Base-by-base conservation (phyloP, 2,113 vertebrate species). In the Forbesichthys agassizii region DNA sequence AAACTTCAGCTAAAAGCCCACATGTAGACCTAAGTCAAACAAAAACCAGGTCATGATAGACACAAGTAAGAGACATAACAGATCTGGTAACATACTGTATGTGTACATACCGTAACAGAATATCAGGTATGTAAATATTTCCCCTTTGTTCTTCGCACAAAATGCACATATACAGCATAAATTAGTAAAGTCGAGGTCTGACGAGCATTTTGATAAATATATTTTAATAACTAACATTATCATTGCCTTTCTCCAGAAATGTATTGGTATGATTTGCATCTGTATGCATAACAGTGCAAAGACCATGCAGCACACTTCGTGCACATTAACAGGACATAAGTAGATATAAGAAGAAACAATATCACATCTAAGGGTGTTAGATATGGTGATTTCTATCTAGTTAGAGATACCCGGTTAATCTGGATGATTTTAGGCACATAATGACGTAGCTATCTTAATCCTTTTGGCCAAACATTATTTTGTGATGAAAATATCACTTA, bases 51-150 rank as follows among this genome's bases (percentile, higher is more conserved):
- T 27, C 27, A 27, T 27, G 27, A 27, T 27, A 27, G 27, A 27
- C 36, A 42, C 5, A 42, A 42, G 36, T 42, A 8, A 42, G 36
- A 42, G 5, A 42, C 36, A 42, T 42, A 42, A 5, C 7, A 5
- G 36, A 42, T 42, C 61, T 51, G 11, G 62, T 65, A 36, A 63
- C 66, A 71, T 16, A 20, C 36, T 42, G 7, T 73, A 14, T 59
- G 27, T 57, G 46, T 27, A 27, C 27, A 27, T 27, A 27, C 2
- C 53, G 47, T 62, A 36, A 11, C 36, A 42, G 36, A 42, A 42
- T 6, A 42, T 42, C 36, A 55, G 51, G 0, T 18, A 27, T 11
- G 3, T 5, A 16, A 42, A n/a, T 13, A 20, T n/a, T 11, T 27
- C 42, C 42, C 16, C 47, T 46, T 66, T 48, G 14, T 66, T 66